Conservation (phyloP, 2,888 invertebrate genomes). For the Acanthosepion lycidas region DNA sequence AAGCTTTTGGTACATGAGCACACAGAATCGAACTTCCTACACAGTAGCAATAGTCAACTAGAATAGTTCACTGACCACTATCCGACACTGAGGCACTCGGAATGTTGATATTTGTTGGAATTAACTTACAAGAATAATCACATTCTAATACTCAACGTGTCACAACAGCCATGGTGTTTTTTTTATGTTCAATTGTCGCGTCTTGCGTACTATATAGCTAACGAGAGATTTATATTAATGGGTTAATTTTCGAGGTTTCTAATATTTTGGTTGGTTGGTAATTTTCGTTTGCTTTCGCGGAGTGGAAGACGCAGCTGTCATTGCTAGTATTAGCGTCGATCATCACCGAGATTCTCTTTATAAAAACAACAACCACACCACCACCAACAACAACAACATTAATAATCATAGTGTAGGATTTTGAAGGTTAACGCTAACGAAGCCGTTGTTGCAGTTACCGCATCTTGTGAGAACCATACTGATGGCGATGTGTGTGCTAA, state of each 20-base stretch:
- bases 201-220: no score
- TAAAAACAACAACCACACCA: neutral
- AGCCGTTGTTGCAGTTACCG: conserved; percentile 3
- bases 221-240: no score
- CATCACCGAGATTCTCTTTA: neutral
- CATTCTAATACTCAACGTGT: no score
- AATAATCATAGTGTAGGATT: conserved; percentile 33
- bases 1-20: no score
- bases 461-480: neutral
- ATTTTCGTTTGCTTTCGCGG: neutral
- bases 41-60: no score
- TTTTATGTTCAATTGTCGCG: no score
- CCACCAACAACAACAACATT: neutral
- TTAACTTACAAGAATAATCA: no score
- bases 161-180: no score
- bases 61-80: no score
- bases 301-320: neutral
- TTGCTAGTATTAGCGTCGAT: neutral
- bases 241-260: neutral
- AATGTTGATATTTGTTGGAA: no score
- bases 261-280: neutral
- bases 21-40: no score
- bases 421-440: conserved; percentile 12
- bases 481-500: neutral
- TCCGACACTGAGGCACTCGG: no score